Percentiles rank a stretch among this genome's conserved stretches.
Conservation (phyloP, 1,140 invertebrate species). For the Trichonephila inaurata region DNA sequence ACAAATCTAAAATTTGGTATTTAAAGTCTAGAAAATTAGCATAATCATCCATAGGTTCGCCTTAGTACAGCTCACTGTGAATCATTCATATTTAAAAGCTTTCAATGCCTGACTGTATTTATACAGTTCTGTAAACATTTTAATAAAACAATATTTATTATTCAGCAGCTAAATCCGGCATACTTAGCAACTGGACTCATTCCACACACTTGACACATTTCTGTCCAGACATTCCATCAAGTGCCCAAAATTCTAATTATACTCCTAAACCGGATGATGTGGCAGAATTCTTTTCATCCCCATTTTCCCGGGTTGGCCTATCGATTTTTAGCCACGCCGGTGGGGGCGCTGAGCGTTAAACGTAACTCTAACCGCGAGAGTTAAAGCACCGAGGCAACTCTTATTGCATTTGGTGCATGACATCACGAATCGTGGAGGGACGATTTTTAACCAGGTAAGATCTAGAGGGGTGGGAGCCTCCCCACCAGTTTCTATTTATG, state of each 20-base stretch:
- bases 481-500: not conserved
- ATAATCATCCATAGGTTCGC: too few species aligned
- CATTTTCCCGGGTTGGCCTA: conserved; percentile 13
- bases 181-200: too few species aligned
- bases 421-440: not conserved
- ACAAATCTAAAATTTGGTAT: too few species aligned
- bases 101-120: too few species aligned
- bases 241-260: not conserved
- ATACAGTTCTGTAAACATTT: too few species aligned
- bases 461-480: not conserved
- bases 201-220: not conserved
- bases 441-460: conserved; percentile 48
- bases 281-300: conserved; percentile 16
- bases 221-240: not conserved
- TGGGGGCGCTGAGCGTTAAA: conserved; percentile 57
- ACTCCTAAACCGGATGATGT: not conserved
- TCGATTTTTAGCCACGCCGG: not conserved
- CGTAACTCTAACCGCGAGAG: conserved; percentile 61
- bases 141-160: too few species aligned
- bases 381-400: conserved; percentile 23
- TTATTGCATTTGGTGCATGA: conserved; percentile 40
- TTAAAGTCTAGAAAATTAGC: too few species aligned
- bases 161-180: too few species aligned
- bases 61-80: too few species aligned
- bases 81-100: too few species aligned